These are phyloP conservation scores for Vimba vimba DNA, from an alignment of 2,113 vertebrate genomes.

Conservation along the genomic window DNA sequence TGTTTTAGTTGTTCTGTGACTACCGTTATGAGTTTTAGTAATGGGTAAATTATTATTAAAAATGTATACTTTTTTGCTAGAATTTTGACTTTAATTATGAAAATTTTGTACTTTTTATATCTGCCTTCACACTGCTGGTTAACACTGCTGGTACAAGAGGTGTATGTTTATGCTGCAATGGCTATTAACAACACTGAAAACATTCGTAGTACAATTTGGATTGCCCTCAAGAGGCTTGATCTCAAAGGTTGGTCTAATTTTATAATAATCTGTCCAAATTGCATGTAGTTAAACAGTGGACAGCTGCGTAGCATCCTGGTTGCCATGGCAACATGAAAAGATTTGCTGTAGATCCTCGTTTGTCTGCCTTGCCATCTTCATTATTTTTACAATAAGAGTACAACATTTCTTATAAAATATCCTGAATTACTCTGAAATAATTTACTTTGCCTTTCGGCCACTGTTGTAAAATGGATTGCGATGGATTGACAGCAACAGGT, in stretches of 20 bases:
- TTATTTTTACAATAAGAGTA: neutral
- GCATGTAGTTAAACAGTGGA: neutral
- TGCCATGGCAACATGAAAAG: conserved; percentile 62
- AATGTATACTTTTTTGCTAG: neutral
- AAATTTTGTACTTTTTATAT: neutral
- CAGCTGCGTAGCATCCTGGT: neutral
- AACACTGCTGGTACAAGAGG: neutral
- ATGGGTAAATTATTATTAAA: neutral
- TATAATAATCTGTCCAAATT: neutral
- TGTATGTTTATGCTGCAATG: conserved; percentile 48
- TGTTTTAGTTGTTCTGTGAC: neutral
- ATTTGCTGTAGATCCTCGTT: neutral
- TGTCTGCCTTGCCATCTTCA: no score
- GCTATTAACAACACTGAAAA: conserved; percentile 46
- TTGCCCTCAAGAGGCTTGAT: conserved; percentile 71
- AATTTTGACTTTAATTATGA: conserved; percentile 8
- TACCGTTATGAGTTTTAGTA: neutral
- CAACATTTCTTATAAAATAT: neutral
- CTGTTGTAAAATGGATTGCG: neutral
- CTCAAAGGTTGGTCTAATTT: conserved; percentile 67
- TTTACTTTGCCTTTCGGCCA: neutral
- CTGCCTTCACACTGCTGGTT: conserved; percentile 18
- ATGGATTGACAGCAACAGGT: conserved; percentile 56
- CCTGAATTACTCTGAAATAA: neutral
- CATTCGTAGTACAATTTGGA: conserved; percentile 60